Base-by-base conservation (phyloP, 1,140 invertebrate species). In the Trypoxylus dichotomus region DNA sequence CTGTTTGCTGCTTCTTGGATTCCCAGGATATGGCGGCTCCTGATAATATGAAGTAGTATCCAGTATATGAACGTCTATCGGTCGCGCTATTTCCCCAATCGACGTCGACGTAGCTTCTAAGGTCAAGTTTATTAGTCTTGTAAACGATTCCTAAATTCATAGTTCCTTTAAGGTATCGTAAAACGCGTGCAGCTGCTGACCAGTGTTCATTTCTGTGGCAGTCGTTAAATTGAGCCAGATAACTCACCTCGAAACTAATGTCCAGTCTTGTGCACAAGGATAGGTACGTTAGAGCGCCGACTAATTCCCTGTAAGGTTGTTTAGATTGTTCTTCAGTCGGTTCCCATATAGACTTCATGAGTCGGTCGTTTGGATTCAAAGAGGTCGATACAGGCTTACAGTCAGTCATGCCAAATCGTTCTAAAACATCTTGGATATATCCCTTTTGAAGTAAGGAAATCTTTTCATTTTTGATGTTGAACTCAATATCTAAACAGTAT, bases 341-440 rank as follows among this genome's bases (percentile, higher is more conserved):
- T 47, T 47, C 43, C 1, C 90, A 90, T 91, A 90, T 83, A 84
- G 86, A 87, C 85, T 47, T 47, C 15, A 47, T n/a, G n/a, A n/a
- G 11, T 13, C 15, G 11, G n/a, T n/a, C n/a, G n/a, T n/a, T n/a
- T n/a, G 43, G 10, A 2, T 47, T 10, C 11, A 47, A 13, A 47
- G 43, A 10, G 11, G 43, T 47, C 11, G 1, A 2, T 11, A 47
- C 10, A 11, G 43, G 3, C 15, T 47, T 47, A 2, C 3, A 3
- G 11, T 47, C 43, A 47, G 2, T 13, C 43, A 47, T 47, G 2
- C 11, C 11, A 47, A 90, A 90, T 91, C 11, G 3, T 47, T 47
- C 11, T 47, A 47, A n/a, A n/a, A n/a, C n/a, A n/a, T n/a, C n/a
- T n/a, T n/a, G n/a, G n/a, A n/a, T n/a, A n/a, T n/a, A n/a, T n/a